Base-by-base conservation (phyloP, 1,140 invertebrate genomes). In the Leptinotarsa undecemlineata region DNA sequence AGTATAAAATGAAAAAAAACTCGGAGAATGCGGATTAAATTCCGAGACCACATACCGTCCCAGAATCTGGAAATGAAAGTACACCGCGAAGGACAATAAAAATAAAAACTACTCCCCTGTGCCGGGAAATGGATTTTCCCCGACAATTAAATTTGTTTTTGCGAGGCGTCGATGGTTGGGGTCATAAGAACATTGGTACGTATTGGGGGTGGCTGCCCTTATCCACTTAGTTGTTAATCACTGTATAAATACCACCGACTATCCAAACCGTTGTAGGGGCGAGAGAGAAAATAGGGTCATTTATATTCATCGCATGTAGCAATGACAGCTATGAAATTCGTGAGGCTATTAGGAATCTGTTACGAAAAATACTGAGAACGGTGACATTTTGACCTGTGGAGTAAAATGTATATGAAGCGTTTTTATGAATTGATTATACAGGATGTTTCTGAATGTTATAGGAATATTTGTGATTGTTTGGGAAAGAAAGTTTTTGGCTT, bases 141-240 rank as follows among this genome's bases (percentile, higher is more conserved):
- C 51, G 51, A 6, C 51, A 19, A 57, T 57, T 57, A 51, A 17
- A 51, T 47, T 69, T 48, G 68, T 69, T 69, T 47, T 69, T 69
- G 68, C 47, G 68, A 48, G 8, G 48, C 20, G 48, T 69, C 68
- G 68, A 69, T 69, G n/a, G 48, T 5, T 20, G 20, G 42, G 68
- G 68, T 47, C 68, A 47, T n/a, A 47, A 48, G 21, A 48, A 51
- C 19, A 47, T 19, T 69, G 47, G 47, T 51, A 48, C 48, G 48
- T 47, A 69, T 69, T 19, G 68, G 68, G 51, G 68, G 48, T 69
- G 48, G 68, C 68, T 48, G 47, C 47, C 48, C 42, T 69, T 47
- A n/a, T 69, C 68, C 48, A 69, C 68, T 69, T 48, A 69, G 42
- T 69, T 69, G 68, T 69, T 69, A 69, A 69, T 69, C 68, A 69